Conservation (phyloP, 2,797 vertebrate species). For the Dendrocincla tyrannina region DNA sequence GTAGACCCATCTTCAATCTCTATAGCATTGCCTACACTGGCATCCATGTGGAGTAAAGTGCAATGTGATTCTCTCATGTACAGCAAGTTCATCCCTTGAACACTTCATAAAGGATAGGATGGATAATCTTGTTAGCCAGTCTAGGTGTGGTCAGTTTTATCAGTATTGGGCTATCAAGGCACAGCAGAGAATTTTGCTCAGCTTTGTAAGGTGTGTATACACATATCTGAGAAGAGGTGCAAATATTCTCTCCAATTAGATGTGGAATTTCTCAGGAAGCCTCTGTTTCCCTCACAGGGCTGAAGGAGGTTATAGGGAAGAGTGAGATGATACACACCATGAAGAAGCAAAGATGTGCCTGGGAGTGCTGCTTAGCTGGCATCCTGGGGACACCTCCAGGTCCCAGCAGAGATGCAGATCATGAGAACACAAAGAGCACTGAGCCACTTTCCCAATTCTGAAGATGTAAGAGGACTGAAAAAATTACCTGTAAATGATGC, state of each 20-base stretch:
- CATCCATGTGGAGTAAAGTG: neutral
- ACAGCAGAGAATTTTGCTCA: neutral
- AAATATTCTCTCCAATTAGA: neutral
- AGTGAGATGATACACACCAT: rapidly evolving
- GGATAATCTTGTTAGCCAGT: neutral
- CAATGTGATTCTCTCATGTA: neutral
- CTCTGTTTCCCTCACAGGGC: neutral
- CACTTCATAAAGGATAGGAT: neutral
- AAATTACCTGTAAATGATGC: neutral
- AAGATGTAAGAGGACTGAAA: neutral
- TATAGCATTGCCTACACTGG: neutral
- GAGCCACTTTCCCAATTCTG: neutral
- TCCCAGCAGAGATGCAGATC: rapidly evolving
- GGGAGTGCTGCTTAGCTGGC: neutral
- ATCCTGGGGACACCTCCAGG: neutral
- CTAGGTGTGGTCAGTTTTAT: neutral
- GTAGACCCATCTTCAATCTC: neutral
- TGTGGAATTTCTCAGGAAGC: rapidly evolving
- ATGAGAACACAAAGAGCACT: neutral
- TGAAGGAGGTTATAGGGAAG: neutral
- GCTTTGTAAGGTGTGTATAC: neutral
- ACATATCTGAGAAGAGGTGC: neutral
- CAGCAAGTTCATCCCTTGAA: neutral
- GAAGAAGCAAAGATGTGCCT: neutral
- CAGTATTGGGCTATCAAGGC: neutral